Evolutionary conservation across 30 jellyfish, hydroid and myxozoan genomes (phyloP), one percentile per base, ranked within the genome.

Genomic region (Turritopsis rubra): DNA sequence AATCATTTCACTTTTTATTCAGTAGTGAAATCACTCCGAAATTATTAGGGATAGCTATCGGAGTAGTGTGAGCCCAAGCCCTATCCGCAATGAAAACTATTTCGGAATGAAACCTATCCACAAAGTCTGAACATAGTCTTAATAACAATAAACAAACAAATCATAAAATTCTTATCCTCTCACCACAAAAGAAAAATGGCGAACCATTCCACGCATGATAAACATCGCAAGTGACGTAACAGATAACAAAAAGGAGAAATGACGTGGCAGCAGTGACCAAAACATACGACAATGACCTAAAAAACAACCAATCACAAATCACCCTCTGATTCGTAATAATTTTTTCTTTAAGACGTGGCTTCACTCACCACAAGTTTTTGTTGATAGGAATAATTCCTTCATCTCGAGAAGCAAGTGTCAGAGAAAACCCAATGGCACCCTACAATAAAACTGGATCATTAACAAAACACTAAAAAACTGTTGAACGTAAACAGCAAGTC

Each of bases 161-260:
- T 68, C 28, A 28, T 16, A 52, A 29, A n/a, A n/a, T n/a, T n/a
- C n/a, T n/a, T n/a, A n/a, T n/a, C n/a, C n/a, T n/a, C 83, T 26
- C 75, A 91, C 98, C 98, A 28, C 96, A 91, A 85, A 91, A 91
- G 52, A 84, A 84, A 8, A 91, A 87, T 13, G 98, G 98, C 18
- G 86, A 84, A 16, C 98, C 98, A 83, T 60, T 72, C 98, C 98
- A 87, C 82, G 82, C 72, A 24, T 76, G 75, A 72, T 22, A 66
- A 18, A 91, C 91, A 77, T 91, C 98, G 54, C 90, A 86, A 60
- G 86, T 81, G 54, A 87, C 66, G 79, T 75, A 91, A 85, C 94
- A 88, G 65, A 79, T 28, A 30, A 89, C 79, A 25, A 91, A 92
- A 66, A 91, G 81, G 29, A 87, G 16, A 52, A 79, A 91, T 70